Base-by-base conservation (phyloP, 2,797 vertebrate species). In the Lepus townsendii region DNA sequence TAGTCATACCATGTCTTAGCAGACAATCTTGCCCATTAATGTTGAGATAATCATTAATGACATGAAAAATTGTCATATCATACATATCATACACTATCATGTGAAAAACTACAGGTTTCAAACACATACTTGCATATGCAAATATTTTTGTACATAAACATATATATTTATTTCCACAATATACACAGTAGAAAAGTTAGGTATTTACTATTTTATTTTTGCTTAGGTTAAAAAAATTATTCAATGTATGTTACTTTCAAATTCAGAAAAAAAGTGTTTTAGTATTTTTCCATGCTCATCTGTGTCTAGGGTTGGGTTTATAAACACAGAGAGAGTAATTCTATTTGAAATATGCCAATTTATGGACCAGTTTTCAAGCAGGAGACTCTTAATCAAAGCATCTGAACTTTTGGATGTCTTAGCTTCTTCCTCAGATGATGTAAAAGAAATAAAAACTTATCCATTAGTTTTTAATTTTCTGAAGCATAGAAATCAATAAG, bases 401-500 rank as follows among this genome's bases (percentile, higher is more conserved):
- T 38, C 9, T 62, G 63, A 38, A 77, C 2, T 66, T 63, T 71
- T 76, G 65, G 57, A 68, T 79, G 10, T 30, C 9, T 89, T 85
- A 72, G 24, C 71, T 76, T 57, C 32, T 89, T 71, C 57, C 9
- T 75, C 12, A 75, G 24, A 50, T 75, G 50, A 91, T 85, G 19
- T 52, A 91, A 65, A 72, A 32, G 7, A 78, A 89, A 54, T 65
- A 14, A 89, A 66, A 91, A 50, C 50, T 47, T 83, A 75, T 75
- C 9, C 27, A 68, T 11, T 63, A 63, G 50, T 72, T 57, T 27
- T 87, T 83, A 91, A 83, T 93, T 91, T 83, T 93, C 27, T 54
- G 60, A 88, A 78, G 9, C 26, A 57, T 72, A 88, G n/a, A 95
- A 87, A 72, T 89, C 3, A 86, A 7, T 76, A 62, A 8, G 8